phyloP scores from a whole-genome alignment of 1,140 invertebrate species.

The Drosophila micromelanica region DNA sequence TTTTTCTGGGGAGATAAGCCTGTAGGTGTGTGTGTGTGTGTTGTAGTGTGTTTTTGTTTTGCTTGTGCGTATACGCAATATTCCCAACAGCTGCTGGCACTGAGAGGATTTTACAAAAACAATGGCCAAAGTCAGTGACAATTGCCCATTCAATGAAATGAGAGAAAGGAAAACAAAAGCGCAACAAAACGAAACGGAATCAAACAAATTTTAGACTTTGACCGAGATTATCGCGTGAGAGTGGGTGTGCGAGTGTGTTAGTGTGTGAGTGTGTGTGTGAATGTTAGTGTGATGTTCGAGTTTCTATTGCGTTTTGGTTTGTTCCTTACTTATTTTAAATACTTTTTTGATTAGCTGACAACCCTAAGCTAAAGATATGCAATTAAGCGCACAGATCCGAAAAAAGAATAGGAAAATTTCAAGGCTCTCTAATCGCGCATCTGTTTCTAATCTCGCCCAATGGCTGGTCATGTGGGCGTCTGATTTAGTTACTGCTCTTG shows the following conservation, averaged over 20 bases:
- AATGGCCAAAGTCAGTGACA: slow-evolving; percentile 50
- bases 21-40: slow-evolving; percentile 12
- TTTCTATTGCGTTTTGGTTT: slow-evolving; percentile 35
- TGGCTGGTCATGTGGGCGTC: slow-evolving; percentile 33
- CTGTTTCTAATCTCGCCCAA: slow-evolving; percentile 8
- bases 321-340: not conserved
- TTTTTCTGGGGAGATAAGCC: slow-evolving; percentile 10
- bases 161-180: slow-evolving; percentile 34
- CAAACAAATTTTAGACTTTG: slow-evolving; percentile 66
- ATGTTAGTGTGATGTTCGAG: slow-evolving; percentile 12
- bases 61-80: slow-evolving; percentile 37
- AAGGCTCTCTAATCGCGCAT: slow-evolving; percentile 17
- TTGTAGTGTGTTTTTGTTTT: slow-evolving; percentile 2
- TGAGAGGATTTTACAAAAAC: slow-evolving; percentile 40
- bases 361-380: not conserved
- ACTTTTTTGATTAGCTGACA: slow-evolving; percentile 5
- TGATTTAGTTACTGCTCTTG: slow-evolving; percentile 18
- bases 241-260: not conserved
- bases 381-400: slow-evolving; percentile 13
- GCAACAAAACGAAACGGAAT: slow-evolving; percentile 56
- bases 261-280: slow-evolving; percentile 16
- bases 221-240: slow-evolving; percentile 60
- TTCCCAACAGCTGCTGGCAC: slow-evolving; percentile 31
- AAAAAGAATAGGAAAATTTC: slow-evolving; percentile 5
- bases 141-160: slow-evolving; percentile 31